phyloP scores from a whole-genome alignment of 2,113 vertebrate genomes.

The Chamaetylas fuelleborni region DNA sequence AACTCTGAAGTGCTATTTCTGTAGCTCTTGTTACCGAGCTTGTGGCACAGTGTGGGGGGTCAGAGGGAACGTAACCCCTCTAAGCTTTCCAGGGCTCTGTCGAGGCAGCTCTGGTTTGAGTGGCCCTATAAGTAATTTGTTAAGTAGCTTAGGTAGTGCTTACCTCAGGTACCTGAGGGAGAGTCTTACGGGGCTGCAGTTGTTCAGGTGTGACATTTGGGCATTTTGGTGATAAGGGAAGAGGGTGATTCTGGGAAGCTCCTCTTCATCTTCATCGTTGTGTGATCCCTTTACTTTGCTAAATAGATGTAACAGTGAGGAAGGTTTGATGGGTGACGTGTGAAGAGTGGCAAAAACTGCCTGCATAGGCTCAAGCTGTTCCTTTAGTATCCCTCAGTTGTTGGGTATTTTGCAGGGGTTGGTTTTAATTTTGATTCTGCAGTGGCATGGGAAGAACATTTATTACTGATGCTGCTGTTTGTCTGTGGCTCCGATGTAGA shows the following conservation, averaged over 20 bases:
- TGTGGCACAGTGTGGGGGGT: not conserved
- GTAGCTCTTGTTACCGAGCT: not conserved
- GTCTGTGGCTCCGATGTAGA: not conserved
- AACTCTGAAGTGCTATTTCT: not conserved
- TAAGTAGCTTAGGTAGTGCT: conserved; percentile 15
- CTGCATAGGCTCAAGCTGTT: not conserved
- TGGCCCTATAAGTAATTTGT: not conserved
- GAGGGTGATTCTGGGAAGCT: not conserved
- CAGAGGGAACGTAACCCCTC: not conserved
- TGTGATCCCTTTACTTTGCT: not conserved
- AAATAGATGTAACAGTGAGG: accelerated
- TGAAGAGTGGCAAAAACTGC: not conserved
- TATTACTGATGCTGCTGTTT: accelerated
- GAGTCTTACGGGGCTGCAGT: not conserved
- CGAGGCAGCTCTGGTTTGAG: not conserved
- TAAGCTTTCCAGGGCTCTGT: not conserved
- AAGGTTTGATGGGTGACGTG: not conserved
- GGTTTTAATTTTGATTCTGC: not conserved
- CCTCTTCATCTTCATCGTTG: accelerated
- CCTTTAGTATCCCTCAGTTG: not conserved
- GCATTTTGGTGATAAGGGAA: accelerated
- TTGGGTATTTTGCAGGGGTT: not conserved
- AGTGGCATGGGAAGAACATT: not conserved
- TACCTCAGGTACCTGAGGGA: not conserved
- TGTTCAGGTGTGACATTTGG: not conserved